A percentile compares a stretch with the other conserved stretches of the same genome.
These are phyloP conservation scores for Clupea harengus DNA, from an alignment of 2,113 vertebrate genomes.

Conservation along the genomic window DNA sequence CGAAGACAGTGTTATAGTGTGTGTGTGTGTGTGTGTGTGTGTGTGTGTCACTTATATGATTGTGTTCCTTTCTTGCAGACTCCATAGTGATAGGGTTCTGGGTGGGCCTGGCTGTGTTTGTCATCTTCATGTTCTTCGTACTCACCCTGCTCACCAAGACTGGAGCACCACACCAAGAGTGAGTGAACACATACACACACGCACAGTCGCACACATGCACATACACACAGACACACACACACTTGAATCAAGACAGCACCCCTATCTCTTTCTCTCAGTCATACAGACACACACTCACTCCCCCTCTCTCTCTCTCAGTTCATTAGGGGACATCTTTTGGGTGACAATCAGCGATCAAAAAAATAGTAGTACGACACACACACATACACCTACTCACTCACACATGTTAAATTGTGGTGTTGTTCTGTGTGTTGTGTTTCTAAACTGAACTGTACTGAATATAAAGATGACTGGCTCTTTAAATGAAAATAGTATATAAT, in stretches of 20 bases:
- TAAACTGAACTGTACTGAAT: too few relatives aligned
- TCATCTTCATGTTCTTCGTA: constrained; percentile 97
- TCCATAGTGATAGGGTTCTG: constrained; percentile 97
- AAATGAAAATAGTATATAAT: too few relatives aligned
- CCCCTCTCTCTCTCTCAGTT: too few relatives aligned
- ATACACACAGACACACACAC: not conserved
- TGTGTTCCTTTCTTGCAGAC: constrained; percentile 72
- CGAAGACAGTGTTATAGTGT: too few relatives aligned
- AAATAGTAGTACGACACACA: not conserved
- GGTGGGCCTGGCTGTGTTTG: constrained; percentile 92
- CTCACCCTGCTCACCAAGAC: constrained; percentile 91
- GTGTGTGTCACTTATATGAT: not conserved
- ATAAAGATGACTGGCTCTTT: too few relatives aligned
- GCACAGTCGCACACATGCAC: not conserved
- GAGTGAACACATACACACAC: constrained; percentile 59
- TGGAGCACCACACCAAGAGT: constrained; percentile 90
- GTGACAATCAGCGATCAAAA: not conserved
- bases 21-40: not conserved
- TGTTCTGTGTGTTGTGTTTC: too few relatives aligned
- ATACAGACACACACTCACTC: not conserved
- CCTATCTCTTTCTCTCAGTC: too few relatives aligned
- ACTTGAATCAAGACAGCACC: too few relatives aligned
- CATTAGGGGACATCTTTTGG: too few relatives aligned
- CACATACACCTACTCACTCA: too few relatives aligned
- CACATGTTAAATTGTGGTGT: too few relatives aligned